Evolutionary conservation across 2,888 invertebrate species (phyloP).

Genomic region (Agrenia bidenticulata): DNA sequence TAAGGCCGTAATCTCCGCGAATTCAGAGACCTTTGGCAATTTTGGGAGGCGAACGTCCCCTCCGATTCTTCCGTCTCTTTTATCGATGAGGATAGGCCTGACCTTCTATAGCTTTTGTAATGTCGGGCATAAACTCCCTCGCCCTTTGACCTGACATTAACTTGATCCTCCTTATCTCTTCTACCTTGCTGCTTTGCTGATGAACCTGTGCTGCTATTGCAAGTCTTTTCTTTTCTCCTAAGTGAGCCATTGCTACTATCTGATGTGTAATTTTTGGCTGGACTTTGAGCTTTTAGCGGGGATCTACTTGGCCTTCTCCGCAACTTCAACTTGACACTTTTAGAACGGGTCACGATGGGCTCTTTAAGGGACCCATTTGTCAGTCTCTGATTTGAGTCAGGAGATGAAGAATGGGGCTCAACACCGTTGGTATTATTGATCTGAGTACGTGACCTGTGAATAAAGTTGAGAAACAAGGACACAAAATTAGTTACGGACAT

Average conservation of each 20-base stretch:
- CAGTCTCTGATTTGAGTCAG: conserved; percentile 36
- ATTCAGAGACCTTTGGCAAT: conserved; percentile 9
- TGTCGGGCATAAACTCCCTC: conserved; percentile 32
- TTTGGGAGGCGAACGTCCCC: not conserved
- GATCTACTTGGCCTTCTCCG: conserved; percentile 21
- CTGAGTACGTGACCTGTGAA: conserved; percentile 1
- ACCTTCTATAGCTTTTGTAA: conserved; percentile 33
- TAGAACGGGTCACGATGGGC: conserved; percentile 47
- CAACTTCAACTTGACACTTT: conserved; percentile 36
- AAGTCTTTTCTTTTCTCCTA: conserved; percentile 9
- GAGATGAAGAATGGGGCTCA: not conserved
- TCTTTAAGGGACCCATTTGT: conserved; percentile 46
- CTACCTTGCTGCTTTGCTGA: conserved; percentile 3
- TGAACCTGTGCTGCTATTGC: not conserved
- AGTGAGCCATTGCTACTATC: conserved; percentile 13
- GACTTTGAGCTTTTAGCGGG: conserved; percentile 20
- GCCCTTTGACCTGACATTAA: not conserved
- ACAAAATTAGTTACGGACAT: conserved; percentile 13
- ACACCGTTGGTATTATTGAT: not conserved
- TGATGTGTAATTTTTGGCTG: conserved; percentile 15
- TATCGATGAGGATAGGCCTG: not conserved
- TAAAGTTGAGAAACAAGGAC: conserved; percentile 9
- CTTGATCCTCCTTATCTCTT: not conserved
- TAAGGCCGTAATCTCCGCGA: not conserved
- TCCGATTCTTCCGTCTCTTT: not conserved